Percentiles rank a stretch among this genome's conserved stretches.
phyloP scores from a whole-genome alignment of 2,888 invertebrate species.

The Tyria jacobaeae region DNA sequence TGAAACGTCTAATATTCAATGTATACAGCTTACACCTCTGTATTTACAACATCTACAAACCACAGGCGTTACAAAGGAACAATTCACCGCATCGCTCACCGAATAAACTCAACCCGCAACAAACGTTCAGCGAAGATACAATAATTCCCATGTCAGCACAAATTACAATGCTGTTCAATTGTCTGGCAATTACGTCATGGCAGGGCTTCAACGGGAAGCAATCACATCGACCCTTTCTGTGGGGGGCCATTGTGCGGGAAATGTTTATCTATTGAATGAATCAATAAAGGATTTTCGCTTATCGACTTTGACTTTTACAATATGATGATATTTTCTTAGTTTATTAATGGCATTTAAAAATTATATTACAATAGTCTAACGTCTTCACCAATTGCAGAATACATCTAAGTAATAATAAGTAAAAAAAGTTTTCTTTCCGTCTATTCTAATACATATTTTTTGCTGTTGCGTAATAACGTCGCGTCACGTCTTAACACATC shows the following conservation, averaged over 20 bases:
- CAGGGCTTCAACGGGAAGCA: constrained; percentile 60
- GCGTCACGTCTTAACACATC: no score
- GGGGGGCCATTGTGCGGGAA: constrained; percentile 32
- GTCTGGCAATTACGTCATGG: constrained; percentile 35
- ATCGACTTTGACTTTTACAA: no score
- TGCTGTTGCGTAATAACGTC: no score
- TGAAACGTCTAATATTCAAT: neutral
- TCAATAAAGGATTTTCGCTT: constrained; percentile 5
- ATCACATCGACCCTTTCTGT: constrained; percentile 53
- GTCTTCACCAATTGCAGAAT: no score
- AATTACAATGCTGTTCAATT: constrained; percentile 48
- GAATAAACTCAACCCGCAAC: constrained; percentile 10
- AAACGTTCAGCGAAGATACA: constrained; percentile 20
- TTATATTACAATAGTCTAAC: no score
- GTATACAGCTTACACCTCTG: neutral
- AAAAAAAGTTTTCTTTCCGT: no score
- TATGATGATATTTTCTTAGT: no score
- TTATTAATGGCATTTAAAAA: no score
- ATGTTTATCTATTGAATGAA: constrained; percentile 21
- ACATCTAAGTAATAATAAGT: no score
- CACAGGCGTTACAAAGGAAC: constrained; percentile 9
- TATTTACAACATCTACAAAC: constrained; percentile 4
- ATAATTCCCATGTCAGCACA: constrained; percentile 36
- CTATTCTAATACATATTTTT: no score
- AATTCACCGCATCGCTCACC: constrained; percentile 4